phyloP scores from a whole-genome alignment of 1,140 invertebrate species.

The Lepidostoma basale region DNA sequence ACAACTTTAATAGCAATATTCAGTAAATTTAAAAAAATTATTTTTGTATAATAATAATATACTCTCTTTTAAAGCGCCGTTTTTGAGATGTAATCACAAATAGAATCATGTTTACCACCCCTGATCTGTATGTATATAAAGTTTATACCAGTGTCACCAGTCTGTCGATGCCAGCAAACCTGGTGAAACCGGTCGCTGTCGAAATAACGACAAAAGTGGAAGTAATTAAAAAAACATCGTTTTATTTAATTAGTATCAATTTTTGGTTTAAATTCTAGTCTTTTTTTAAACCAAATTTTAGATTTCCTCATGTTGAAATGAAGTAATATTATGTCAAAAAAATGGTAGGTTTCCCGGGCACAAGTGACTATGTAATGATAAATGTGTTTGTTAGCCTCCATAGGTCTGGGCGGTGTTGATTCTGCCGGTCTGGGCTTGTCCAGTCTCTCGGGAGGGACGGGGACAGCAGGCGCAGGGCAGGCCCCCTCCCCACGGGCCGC shows the following conservation, averaged over 20 bases:
- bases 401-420: constrained; percentile 40
- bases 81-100: too few relatives aligned
- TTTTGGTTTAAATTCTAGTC: background rate
- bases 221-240: too few relatives aligned
- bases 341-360: background rate
- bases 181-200: too few relatives aligned
- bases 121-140: too few relatives aligned
- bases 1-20: background rate
- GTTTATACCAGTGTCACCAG: too few relatives aligned
- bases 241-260: background rate
- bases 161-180: too few relatives aligned
- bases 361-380: background rate
- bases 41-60: background rate
- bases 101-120: too few relatives aligned
- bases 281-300: background rate
- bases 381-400: constrained; percentile 11
- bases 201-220: too few relatives aligned
- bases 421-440: background rate
- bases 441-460: background rate
- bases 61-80: too few relatives aligned
- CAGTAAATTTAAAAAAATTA: background rate
- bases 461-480: background rate
- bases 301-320: background rate
- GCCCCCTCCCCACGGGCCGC: constrained; percentile 50
- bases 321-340: background rate